These are phyloP conservation scores for Tenodera sinensis DNA, from an alignment of 2,888 invertebrate genomes.

Conservation along the genomic window DNA sequence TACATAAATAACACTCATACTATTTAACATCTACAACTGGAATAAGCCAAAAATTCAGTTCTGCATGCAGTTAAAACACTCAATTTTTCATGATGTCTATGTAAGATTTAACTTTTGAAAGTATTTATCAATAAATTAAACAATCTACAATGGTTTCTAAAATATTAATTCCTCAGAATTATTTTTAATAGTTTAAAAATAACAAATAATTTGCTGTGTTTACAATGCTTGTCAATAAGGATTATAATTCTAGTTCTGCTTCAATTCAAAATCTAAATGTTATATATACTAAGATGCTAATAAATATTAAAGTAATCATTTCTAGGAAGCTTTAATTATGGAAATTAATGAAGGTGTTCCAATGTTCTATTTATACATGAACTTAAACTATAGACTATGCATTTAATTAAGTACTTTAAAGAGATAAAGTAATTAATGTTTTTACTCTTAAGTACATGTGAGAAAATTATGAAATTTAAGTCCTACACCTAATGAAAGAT, in stretches of 20 bases:
- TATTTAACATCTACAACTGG: neutral
- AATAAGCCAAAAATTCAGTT: neutral
- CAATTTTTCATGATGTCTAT: neutral
- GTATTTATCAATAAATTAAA: neutral
- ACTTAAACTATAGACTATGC: too few species aligned
- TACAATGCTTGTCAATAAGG: neutral
- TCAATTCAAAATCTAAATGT: too few species aligned
- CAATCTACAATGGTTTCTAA: too few species aligned
- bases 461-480: too few species aligned
- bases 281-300: neutral
- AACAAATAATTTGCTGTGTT: neutral
- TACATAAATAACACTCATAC: neutral
- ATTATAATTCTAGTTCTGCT: too few species aligned
- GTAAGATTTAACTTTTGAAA: neutral
- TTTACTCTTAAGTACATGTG: too few species aligned
- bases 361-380: too few species aligned
- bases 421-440: too few species aligned
- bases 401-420: too few species aligned
- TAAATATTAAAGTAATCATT: neutral
- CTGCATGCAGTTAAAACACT: neutral
- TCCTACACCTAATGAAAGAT: too few species aligned
- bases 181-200: neutral
- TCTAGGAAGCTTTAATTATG: neutral
- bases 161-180: neutral
- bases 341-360: neutral